phyloP scores from a whole-genome alignment of 64 coral and sea anemone genomes.

The Montipora cactus region DNA sequence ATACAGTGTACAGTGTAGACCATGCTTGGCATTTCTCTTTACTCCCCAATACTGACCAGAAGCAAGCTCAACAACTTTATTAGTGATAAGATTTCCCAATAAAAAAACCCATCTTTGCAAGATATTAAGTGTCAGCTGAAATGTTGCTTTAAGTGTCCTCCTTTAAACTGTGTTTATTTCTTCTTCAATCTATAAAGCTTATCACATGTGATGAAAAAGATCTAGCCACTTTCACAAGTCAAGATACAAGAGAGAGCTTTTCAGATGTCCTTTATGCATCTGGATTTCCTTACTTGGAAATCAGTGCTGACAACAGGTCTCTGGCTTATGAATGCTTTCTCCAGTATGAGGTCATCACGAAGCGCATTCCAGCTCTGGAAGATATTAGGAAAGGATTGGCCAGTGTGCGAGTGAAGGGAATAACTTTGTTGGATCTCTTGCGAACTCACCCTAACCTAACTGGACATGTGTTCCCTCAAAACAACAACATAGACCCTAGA shows the following conservation, averaged over 20 bases:
- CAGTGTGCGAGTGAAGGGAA: conserved; percentile 1
- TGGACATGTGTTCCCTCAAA: conserved; percentile 8
- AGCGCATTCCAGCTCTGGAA: conserved; percentile 22
- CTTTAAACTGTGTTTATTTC: conserved; percentile 8
- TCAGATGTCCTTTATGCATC: neutral
- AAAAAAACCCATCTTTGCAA: neutral
- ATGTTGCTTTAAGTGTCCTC: neutral
- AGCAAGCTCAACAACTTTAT: conserved; percentile 4
- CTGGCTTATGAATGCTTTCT: conserved; percentile 40
- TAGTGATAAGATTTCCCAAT: neutral
- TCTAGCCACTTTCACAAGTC: neutral
- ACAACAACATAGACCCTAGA: neutral
- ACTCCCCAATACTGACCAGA: conserved; percentile 7
- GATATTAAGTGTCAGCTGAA: conserved; percentile 7
- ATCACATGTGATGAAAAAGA: conserved; percentile 16
- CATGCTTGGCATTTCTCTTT: conserved; percentile 9
- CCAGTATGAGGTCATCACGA: conserved; percentile 3
- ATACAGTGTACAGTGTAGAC: neutral
- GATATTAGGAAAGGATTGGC: conserved; percentile 41
- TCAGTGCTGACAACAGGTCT: neutral
- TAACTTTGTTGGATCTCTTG: conserved; percentile 28
- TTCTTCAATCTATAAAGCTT: conserved; percentile 15
- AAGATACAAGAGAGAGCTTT: neutral
- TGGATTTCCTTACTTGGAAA: conserved; percentile 7
- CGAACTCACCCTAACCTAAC: neutral